Conservation (phyloP, 2,888 invertebrate species). For the Helobdella robusta region DNA sequence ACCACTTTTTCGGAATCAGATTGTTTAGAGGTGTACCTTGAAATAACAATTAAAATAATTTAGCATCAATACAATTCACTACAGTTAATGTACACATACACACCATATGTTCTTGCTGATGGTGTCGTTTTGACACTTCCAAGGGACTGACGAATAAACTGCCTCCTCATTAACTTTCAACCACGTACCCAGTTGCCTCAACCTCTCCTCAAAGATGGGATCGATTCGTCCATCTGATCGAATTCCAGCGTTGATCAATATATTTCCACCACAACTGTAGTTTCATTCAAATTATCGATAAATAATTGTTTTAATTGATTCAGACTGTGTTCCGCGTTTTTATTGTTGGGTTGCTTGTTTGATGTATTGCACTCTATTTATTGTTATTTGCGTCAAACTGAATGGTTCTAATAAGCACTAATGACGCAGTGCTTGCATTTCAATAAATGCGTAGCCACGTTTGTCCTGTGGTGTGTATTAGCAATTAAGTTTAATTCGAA, state of each 20-base stretch:
- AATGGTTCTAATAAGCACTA: no score
- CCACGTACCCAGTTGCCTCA: constrained; percentile 70
- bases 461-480: no score
- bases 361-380: no score
- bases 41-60: neutral
- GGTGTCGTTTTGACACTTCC: constrained; percentile 69
- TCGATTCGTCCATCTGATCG: constrained; percentile 76
- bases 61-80: neutral
- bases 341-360: no score
- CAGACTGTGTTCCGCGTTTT: no score
- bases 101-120: constrained; percentile 65
- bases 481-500: no score
- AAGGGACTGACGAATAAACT: constrained; percentile 69
- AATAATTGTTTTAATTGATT: no score
- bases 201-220: constrained; percentile 75
- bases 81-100: neutral
- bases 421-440: no score
- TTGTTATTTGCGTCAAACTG: no score
- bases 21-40: constrained; percentile 34
- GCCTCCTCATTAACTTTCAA: constrained; percentile 74
- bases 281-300: neutral
- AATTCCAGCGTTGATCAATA: constrained; percentile 75
- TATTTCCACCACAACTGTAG: constrained; percentile 57
- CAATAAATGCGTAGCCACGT: no score
- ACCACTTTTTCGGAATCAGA: constrained; percentile 45